Evolutionary conservation across 2,797 vertebrate genomes (phyloP), one percentile per base, ranked within the genome.

Genomic region (Pipistrellus nathusii): DNA sequence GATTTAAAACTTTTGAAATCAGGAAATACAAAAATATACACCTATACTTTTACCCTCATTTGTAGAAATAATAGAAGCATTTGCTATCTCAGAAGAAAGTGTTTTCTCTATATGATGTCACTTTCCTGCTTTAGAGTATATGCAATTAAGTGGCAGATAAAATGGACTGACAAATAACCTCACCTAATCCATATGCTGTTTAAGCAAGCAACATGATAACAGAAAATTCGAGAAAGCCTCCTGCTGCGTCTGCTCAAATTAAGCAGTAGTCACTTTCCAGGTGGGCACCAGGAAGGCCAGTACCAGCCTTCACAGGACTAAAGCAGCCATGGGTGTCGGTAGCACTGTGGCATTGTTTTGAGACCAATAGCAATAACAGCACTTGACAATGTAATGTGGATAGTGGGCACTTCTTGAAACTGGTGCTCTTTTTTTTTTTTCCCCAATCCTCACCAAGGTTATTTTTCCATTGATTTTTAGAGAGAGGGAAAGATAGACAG

Each of bases 101-200:
- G 32, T 82, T 87, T 55, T 44, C 41, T 75, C 30, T 48, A 21
- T 59, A 12, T 53, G 69, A 84, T 32, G 17, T 57, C 9, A 32
- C 76, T 87, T 71, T 87, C n/a, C 51, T 94, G 32, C 41, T 94
- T 85, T 93, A 75, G 18, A 84, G 51, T 75, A 72, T 25, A 91
- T 38, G 15, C 18, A 92, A 41, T 27, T 64, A 78, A 77, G 3
- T 76, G 30, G 10, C 27, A 86, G 32, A 86, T 57, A 87, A 93
- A 64, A 80, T 35, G 44, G 4, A 68, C 23, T 73, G 35, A 78
- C 21, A 69, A 44, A 57, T 38, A 75, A 53, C 48, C 11, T 77
- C 6, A 35, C 20, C 18, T 78, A 91, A 53, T 2, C 71, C 0
- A 53, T 1, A 66, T 8, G 64, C 9, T 78, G 78, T 64, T 78